Base-by-base conservation (phyloP, 2,113 vertebrate genomes). In the Sturnira hondurensis region DNA sequence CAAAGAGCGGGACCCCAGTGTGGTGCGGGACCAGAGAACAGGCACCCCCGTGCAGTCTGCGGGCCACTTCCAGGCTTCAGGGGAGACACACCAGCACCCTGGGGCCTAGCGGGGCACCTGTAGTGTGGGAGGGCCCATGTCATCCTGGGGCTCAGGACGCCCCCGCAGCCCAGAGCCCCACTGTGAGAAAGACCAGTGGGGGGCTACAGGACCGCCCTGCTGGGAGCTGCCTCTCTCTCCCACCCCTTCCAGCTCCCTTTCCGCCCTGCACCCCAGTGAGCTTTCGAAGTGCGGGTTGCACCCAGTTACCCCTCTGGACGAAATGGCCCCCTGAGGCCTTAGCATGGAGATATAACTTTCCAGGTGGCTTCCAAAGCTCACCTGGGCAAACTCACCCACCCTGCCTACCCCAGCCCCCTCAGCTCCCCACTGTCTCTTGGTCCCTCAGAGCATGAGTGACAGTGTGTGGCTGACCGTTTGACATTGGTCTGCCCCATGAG, bases 351-450 rank as follows among this genome's bases (percentile, higher is more conserved):
- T 28, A 26, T 22, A 28, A 45, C 26, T 50, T 67, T 43, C 47
- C 50, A 4, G 28, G 0, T 3, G 45, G 31, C 20, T 63, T 36
- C 61, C 61, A 20, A 43, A 67, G 43, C 78, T 1, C 20, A 26
- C 22, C 43, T 56, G 74, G 33, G 20, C 76, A 61, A 38, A 16
- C 28, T 31, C 54, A 26, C 10, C 76, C 20, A 26, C 0, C 6
- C 41, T 0, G 2, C n/a, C 20, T 3, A 7, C 28, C 50, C 26
- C 20, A 13, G 4, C 13, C 9, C 61, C 28, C 22, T 14, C 41
- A 14, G 61, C 52, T 15, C 24, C 19, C 13, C 0, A 2, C 45
- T 68, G 19, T 22, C 13, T 9, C 4, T 8, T 0, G 3, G n/a
- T 47, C 43, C 78, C 67, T 84, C 19, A 1, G 22, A 45, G 33